Evolutionary conservation across 92 coral and sea anemone species (phyloP).

Genomic region (Porites divaricata): DNA sequence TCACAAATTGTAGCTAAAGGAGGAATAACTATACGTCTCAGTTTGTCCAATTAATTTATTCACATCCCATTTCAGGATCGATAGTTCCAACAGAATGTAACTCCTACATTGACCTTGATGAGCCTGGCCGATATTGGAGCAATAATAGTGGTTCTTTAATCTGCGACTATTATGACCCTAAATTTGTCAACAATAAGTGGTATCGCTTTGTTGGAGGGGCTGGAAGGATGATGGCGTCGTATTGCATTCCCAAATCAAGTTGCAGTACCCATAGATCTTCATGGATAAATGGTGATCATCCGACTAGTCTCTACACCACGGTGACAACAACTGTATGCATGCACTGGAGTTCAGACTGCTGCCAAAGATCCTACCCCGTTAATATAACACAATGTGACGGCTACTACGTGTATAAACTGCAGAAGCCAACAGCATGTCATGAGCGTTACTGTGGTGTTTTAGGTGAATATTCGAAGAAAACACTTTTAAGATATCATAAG

Average conservation of each 20-base stretch:
- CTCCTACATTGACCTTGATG: not conserved
- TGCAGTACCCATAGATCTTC: conserved; percentile 7
- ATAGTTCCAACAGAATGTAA: too few relatives aligned
- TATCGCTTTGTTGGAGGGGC: conserved; percentile 27
- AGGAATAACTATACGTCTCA: too few relatives aligned
- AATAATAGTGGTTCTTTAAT: too few relatives aligned
- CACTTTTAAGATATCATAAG: too few relatives aligned
- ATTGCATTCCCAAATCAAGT: conserved; percentile 13
- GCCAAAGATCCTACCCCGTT: not conserved
- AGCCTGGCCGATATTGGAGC: not conserved
- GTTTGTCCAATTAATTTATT: too few relatives aligned
- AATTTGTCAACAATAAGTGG: not conserved
- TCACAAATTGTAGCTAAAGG: too few relatives aligned
- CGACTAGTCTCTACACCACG: not conserved
- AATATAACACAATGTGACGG: conserved; percentile 2
- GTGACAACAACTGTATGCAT: conserved; percentile 6
- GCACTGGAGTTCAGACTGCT: not conserved
- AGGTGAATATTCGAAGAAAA: not conserved
- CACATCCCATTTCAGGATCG: too few relatives aligned
- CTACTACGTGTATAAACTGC: conserved; percentile 3
- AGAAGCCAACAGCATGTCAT: not conserved
- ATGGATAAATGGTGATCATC: conserved; percentile 23
- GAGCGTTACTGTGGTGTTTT: not conserved
- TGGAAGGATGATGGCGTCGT: conserved; percentile 28
- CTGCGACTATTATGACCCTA: not conserved